These are phyloP conservation scores for Eutrigla gurnardus DNA, from an alignment of 2,797 vertebrate genomes.

Conservation along the genomic window DNA sequence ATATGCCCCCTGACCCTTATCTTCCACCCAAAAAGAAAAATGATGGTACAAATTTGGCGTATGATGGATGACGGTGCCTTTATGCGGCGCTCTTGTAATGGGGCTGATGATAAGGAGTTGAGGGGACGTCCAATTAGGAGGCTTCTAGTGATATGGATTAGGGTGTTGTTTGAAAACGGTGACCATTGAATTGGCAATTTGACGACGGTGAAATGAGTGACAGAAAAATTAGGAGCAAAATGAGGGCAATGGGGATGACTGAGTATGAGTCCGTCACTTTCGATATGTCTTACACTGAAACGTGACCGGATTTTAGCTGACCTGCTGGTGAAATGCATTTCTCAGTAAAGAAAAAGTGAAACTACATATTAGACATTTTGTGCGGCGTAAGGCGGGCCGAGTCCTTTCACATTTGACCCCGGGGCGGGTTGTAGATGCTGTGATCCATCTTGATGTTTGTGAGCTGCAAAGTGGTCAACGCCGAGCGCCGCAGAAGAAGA, in stretches of 20 bases:
- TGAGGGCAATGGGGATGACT: constrained; percentile 34
- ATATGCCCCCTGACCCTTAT: constrained; percentile 77
- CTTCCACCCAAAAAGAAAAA: constrained; percentile 70
- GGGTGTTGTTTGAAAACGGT: constrained; percentile 55
- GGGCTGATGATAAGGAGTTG: constrained; percentile 71
- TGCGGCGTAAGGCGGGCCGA: constrained; percentile 2
- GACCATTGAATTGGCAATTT: constrained; percentile 54
- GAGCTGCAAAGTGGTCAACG: constrained; percentile 62
- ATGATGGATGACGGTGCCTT: constrained; percentile 76
- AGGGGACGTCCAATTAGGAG: constrained; percentile 75
- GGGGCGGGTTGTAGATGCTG: constrained; percentile 20
- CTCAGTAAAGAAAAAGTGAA: constrained; percentile 9
- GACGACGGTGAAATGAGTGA: constrained; percentile 55
- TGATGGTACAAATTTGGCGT: constrained; percentile 78
- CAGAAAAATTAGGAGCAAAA: constrained; percentile 49
- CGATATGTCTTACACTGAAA: constrained; percentile 17
- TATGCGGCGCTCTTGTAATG: constrained; percentile 67
- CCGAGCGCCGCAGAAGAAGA: constrained; percentile 71
- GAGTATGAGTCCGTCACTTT: constrained; percentile 34
- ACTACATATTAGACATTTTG: constrained; percentile 45
- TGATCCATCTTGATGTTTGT: constrained; percentile 67
- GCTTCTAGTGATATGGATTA: constrained; percentile 64
- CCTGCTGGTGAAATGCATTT: constrained; percentile 15
- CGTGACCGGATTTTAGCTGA: constrained; percentile 27
- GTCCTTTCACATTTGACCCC: constrained; percentile 49